Evolutionary conservation across 2,888 invertebrate genomes (phyloP).

Genomic region (Unio delphinus): DNA sequence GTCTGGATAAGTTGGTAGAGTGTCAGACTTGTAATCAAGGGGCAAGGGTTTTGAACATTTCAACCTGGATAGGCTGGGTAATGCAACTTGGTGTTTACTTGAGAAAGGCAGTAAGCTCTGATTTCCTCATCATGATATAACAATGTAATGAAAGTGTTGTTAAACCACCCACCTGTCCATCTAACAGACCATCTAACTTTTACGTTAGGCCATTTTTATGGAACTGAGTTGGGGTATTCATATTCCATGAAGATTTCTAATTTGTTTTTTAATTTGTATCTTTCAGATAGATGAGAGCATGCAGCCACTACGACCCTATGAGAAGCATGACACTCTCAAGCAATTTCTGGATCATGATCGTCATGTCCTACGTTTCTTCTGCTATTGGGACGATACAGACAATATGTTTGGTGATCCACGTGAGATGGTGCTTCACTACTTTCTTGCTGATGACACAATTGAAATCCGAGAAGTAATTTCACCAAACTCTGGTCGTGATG

Average conservation of each 20-base stretch:
- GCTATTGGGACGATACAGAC: constrained; percentile 90
- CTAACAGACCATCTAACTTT: not conserved
- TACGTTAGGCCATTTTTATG: not conserved
- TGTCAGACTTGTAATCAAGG: too few relatives aligned
- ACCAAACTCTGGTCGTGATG: constrained; percentile 81
- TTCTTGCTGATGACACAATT: constrained; percentile 89
- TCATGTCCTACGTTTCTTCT: constrained; percentile 82
- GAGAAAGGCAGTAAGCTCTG: too few relatives aligned
- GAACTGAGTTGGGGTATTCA: not conserved
- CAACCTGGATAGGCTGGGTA: too few relatives aligned
- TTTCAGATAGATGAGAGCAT: constrained; percentile 69
- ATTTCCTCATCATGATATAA: too few relatives aligned
- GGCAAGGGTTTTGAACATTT: too few relatives aligned
- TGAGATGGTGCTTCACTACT: constrained; percentile 86
- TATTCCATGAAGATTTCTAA: not conserved
- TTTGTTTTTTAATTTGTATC: constrained; percentile 2
- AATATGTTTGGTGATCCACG: constrained; percentile 85
- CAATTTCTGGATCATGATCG: constrained; percentile 89
- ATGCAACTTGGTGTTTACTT: too few relatives aligned
- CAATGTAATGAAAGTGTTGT: too few relatives aligned
- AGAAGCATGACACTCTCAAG: constrained; percentile 76
- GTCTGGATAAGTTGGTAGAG: too few relatives aligned
- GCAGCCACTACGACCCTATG: constrained; percentile 71
- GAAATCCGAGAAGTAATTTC: constrained; percentile 84
- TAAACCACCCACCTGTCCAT: too few relatives aligned